phyloP scores from a whole-genome alignment of 2,797 vertebrate genomes.

The Fringilla coelebs region DNA sequence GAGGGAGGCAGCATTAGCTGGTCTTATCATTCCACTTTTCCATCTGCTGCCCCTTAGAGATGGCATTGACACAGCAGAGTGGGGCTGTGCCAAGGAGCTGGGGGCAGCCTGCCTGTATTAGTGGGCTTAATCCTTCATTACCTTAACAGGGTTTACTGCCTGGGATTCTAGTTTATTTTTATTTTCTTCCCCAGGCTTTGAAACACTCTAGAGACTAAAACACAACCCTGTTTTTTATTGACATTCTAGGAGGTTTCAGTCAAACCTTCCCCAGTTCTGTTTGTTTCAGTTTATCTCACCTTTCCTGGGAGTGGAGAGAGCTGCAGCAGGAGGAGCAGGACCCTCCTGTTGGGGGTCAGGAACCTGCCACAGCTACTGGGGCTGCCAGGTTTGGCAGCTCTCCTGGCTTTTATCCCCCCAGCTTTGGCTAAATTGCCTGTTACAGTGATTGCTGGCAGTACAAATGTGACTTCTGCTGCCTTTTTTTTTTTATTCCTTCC shows the following conservation, averaged over 20 bases:
- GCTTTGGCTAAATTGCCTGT: neutral
- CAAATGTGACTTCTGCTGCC: neutral
- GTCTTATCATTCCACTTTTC: neutral
- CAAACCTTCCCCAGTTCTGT: neutral
- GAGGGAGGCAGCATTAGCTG: neutral
- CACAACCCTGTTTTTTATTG: fast-evolving
- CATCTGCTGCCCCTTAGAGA: neutral
- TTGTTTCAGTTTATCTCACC: neutral
- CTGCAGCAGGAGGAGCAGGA: neutral
- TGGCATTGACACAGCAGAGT: neutral
- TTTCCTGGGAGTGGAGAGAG: neutral
- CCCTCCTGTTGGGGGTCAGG: neutral
- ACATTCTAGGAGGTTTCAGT: neutral
- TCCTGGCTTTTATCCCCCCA: neutral
- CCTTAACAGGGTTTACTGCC: constrained; percentile 2
- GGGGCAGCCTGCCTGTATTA: neutral
- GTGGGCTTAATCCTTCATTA: neutral
- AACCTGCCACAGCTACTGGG: neutral
- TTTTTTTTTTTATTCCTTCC: neutral
- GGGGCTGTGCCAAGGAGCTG: neutral
- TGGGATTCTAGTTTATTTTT: neutral
- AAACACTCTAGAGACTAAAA: neutral
- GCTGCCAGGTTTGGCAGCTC: neutral
- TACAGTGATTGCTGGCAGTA: neutral
- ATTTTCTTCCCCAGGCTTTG: neutral